These are phyloP conservation scores for Gavia stellata DNA, from an alignment of 2,113 vertebrate genomes.

Conservation along the genomic window DNA sequence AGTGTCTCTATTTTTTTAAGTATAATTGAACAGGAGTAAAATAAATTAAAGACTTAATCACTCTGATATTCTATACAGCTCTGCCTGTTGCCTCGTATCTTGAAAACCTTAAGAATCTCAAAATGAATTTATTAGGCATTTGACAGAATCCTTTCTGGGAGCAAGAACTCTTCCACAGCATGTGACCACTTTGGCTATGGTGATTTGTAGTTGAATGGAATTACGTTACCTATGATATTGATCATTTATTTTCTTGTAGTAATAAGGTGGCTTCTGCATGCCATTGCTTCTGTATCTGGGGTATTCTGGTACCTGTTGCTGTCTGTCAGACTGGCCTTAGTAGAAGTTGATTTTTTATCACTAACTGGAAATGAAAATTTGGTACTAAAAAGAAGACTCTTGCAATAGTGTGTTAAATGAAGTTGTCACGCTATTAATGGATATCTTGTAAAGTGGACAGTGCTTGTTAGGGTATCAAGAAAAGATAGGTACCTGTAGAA, in stretches of 20 bases:
- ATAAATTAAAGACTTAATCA: constrained; percentile 32
- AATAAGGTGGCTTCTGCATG: not conserved
- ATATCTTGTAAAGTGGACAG: not conserved
- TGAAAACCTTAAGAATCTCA: not conserved
- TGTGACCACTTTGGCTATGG: not conserved
- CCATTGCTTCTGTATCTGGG: rapidly evolving
- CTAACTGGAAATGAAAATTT: not conserved
- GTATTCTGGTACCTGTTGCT: not conserved
- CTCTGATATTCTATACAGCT: not conserved
- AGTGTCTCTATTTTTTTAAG: not conserved
- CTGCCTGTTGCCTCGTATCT: not conserved
- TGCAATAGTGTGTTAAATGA: not conserved
- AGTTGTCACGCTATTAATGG: not conserved
- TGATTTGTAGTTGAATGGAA: not conserved
- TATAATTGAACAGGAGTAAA: constrained; percentile 19
- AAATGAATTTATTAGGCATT: constrained; percentile 10
- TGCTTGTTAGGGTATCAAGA: not conserved
- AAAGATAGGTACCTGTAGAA: rapidly evolving
- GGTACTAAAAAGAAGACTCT: not conserved
- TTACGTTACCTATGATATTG: not conserved
- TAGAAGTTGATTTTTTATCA: not conserved
- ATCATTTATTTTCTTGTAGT: not conserved
- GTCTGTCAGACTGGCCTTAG: not conserved
- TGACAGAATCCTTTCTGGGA: constrained; percentile 1
- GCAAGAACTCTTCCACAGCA: not conserved